Conservation (phyloP, 2,888 invertebrate genomes). For the Microctonus aethiopoides region DNA sequence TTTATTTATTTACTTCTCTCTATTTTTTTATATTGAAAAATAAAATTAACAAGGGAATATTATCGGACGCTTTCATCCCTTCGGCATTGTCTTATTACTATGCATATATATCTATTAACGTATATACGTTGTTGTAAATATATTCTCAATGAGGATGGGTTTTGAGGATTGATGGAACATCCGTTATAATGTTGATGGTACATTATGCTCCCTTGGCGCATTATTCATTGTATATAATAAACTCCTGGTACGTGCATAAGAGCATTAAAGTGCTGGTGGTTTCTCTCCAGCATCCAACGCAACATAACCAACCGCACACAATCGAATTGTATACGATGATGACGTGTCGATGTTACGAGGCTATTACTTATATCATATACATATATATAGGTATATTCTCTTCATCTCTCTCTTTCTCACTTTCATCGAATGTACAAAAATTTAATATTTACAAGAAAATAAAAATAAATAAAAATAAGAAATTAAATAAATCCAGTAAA, state of each 20-base stretch:
- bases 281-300: not conserved
- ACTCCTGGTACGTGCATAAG: conserved; percentile 37
- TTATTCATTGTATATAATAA: conserved; percentile 20
- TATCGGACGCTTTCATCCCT: not conserved
- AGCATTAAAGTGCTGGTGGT: conserved; percentile 42
- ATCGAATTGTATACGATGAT: conserved; percentile 42
- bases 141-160: not conserved
- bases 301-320: not conserved
- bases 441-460: not conserved
- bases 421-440: not conserved
- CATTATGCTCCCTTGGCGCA: conserved; percentile 17
- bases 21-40: too few species aligned
- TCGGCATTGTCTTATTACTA: not conserved
- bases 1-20: too few species aligned
- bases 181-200: conserved; percentile 8
- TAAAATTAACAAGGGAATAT: not conserved
- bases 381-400: too few species aligned
- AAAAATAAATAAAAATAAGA: not conserved
- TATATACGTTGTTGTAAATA: not conserved
- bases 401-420: conserved; percentile 22
- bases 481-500: not conserved
- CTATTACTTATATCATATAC: conserved; percentile 51
- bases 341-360: conserved; percentile 50
- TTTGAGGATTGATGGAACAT: conserved; percentile 21
- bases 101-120: not conserved